Conservation (phyloP, 2,113 vertebrate genomes). For the Ophiodon elongatus region DNA sequence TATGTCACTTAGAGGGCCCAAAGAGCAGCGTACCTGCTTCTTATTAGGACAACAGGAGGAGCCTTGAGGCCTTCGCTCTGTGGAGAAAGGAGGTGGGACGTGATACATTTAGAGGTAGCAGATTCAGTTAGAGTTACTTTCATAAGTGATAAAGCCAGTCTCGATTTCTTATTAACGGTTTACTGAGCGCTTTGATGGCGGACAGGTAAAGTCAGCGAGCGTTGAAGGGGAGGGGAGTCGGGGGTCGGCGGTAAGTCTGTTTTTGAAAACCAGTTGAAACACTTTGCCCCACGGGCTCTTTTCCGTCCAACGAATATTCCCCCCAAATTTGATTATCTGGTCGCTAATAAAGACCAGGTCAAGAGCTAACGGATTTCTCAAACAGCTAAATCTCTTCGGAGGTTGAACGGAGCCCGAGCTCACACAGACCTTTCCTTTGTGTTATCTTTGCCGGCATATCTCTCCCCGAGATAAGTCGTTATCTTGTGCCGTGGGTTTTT, state of each 20-base stretch:
- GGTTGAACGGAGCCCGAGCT: conserved; percentile 36
- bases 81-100: conserved; percentile 58
- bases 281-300: conserved; percentile 83
- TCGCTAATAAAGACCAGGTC: conserved; percentile 95
- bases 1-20: conserved; percentile 82
- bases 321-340: conserved; percentile 94
- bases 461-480: conserved; percentile 66
- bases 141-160: conserved; percentile 23
- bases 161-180: conserved; percentile 40
- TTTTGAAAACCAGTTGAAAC: conserved; percentile 62
- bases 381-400: conserved; percentile 54
- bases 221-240: background rate
- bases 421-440: conserved; percentile 33
- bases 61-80: conserved; percentile 61
- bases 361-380: conserved; percentile 80
- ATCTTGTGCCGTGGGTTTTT: conserved; percentile 62
- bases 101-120: conserved; percentile 70
- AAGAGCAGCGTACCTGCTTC: conserved; percentile 82
- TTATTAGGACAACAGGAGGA: conserved; percentile 77
- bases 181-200: conserved; percentile 41
- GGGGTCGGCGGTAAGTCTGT: conserved; percentile 41
- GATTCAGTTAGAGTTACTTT: conserved; percentile 52
- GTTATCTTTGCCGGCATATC: conserved; percentile 71
- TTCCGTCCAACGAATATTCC: conserved; percentile 87
- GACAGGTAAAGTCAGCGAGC: conserved; percentile 45